phyloP scores from a whole-genome alignment of 2,113 vertebrate species.

The Atlantisia rogersi region DNA sequence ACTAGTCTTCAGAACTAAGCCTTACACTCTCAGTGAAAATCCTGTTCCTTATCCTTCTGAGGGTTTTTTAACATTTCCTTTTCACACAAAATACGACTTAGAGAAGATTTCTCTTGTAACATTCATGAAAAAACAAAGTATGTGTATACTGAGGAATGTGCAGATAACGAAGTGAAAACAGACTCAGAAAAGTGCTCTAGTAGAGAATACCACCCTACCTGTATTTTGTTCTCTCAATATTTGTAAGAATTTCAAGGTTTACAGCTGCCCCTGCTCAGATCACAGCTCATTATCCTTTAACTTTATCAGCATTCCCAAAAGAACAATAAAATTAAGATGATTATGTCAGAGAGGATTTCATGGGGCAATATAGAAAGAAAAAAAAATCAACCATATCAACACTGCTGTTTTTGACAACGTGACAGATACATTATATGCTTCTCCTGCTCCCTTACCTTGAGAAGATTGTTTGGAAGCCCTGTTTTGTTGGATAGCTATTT shows the following conservation, averaged over 20 bases:
- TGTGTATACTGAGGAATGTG: background rate
- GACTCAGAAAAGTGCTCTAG: background rate
- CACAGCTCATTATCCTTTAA: conserved; percentile 21
- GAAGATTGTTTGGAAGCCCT: background rate
- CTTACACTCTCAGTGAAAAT: background rate
- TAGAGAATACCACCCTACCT: background rate
- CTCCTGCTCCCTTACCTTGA: background rate
- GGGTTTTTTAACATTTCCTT: background rate
- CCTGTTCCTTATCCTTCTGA: background rate
- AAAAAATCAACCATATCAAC: background rate
- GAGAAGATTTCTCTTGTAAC: background rate
- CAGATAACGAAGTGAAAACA: background rate
- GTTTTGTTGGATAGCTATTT: background rate
- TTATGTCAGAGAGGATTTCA: conserved; percentile 27
- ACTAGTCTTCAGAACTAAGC: background rate
- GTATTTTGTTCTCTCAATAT: background rate
- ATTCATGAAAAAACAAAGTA: background rate
- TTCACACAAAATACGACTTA: background rate
- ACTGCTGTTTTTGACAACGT: background rate
- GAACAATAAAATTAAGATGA: conserved; percentile 37
- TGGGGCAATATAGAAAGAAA: background rate
- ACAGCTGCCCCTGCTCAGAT: conserved; percentile 11
- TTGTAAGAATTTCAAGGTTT: background rate
- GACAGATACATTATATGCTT: background rate
- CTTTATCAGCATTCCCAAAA: conserved; percentile 18